These are phyloP conservation scores for Grammomys dolichurus DNA, from an alignment of 2,113 vertebrate species.

Conservation along the genomic window DNA sequence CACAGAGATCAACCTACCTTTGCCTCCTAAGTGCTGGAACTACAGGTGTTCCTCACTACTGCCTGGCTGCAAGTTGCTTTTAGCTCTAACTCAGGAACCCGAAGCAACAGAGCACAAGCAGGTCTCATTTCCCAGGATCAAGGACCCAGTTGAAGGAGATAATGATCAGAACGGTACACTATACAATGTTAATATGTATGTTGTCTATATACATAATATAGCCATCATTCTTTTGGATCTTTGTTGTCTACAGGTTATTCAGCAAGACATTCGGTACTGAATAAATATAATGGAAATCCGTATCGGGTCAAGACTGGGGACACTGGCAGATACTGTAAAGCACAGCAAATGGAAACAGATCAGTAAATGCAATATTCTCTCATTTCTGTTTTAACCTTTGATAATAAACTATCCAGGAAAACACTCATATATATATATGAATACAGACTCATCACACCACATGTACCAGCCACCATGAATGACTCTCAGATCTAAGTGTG, in stretches of 20 bases:
- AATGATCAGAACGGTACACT: not conserved
- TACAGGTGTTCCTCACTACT: not conserved
- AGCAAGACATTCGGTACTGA: not conserved
- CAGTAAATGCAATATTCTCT: not conserved
- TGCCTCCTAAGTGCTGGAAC: not conserved
- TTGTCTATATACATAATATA: not conserved
- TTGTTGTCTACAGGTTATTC: not conserved
- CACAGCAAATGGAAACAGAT: not conserved
- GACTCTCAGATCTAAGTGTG: not conserved
- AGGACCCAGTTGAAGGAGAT: not conserved
- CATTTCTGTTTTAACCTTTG: constrained; percentile 43
- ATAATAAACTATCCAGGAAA: constrained; percentile 1
- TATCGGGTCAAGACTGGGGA: not conserved
- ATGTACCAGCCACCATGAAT: not conserved
- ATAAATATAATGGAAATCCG: not conserved
- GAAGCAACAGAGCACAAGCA: not conserved
- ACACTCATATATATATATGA: not conserved
- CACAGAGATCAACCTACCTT: not conserved
- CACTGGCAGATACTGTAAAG: not conserved
- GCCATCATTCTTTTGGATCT: not conserved
- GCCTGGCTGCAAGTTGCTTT: not conserved
- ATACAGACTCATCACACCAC: not conserved
- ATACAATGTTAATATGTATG: not conserved
- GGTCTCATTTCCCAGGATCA: not conserved
- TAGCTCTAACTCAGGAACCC: not conserved